phyloP scores from a whole-genome alignment of 2,113 vertebrate genomes.

The Chiloscyllium plagiosum region DNA sequence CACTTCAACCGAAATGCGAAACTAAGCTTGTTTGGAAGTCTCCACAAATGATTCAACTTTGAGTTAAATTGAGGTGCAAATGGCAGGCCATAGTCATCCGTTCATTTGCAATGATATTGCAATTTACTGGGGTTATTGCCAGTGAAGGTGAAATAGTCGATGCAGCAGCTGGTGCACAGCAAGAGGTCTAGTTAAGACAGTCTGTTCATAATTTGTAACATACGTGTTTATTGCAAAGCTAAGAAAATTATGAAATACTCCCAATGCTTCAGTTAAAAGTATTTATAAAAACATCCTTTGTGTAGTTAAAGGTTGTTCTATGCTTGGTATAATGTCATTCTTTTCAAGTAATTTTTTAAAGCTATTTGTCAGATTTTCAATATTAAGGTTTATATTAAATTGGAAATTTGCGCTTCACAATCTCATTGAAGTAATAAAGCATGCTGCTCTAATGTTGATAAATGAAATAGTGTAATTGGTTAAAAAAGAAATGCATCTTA shows the following conservation, averaged over 20 bases:
- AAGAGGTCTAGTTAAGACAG: not conserved
- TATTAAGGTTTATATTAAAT: not conserved
- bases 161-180: slow-evolving; percentile 30
- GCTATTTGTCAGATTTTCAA: not conserved
- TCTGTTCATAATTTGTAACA: slow-evolving; percentile 27
- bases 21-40: not conserved
- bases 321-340: not conserved
- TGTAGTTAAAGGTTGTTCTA: not conserved
- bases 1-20: not conserved
- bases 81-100: not conserved
- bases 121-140: not conserved
- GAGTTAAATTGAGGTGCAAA: not conserved
- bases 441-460: not conserved
- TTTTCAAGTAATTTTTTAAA: not conserved
- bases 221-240: slow-evolving; percentile 26
- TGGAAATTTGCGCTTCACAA: not conserved
- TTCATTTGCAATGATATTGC: not conserved
- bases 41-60: not conserved
- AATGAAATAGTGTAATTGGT: not conserved
- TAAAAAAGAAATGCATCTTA: not conserved
- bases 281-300: slow-evolving; percentile 4
- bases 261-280: not conserved
- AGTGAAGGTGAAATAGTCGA: slow-evolving; percentile 31
- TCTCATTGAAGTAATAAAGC: not conserved
- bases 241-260: slow-evolving; percentile 19